A percentile compares a stretch with the other conserved stretches of the same genome.
Evolutionary conservation across 2,797 vertebrate genomes (phyloP).

Genomic region (Myotis daubentonii): DNA sequence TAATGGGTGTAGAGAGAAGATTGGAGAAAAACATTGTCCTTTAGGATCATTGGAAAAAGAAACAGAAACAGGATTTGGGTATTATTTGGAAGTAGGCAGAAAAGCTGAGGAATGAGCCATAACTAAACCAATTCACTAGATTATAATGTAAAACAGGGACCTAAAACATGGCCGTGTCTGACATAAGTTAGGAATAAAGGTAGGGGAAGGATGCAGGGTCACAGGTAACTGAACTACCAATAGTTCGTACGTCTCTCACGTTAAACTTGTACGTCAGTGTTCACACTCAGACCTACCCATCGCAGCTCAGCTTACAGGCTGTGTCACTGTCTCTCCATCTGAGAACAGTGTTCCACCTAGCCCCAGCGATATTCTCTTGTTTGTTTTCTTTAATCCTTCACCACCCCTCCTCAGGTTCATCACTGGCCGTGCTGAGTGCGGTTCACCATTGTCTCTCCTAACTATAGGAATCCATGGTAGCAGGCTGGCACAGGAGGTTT

Average conservation of each 20-base stretch:
- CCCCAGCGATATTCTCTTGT: too few relatives aligned
- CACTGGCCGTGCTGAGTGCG: too few relatives aligned
- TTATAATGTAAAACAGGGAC: neutral
- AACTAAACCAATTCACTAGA: neutral
- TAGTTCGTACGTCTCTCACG: accelerated
- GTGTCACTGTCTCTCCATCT: too few relatives aligned
- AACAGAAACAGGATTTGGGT: slow-evolving; percentile 17
- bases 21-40: neutral
- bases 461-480: neutral
- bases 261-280: neutral
- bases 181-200: neutral
- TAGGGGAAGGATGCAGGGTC: neutral
- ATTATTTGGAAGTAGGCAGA: neutral
- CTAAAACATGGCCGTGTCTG: neutral
- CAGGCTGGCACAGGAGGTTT: neutral
- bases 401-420: neutral
- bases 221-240: neutral
- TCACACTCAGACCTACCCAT: neutral
- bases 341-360: too few relatives aligned
- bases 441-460: neutral
- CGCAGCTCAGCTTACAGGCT: neutral
- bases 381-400: too few relatives aligned
- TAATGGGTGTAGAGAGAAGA: neutral
- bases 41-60: neutral
- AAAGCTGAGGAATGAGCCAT: neutral